These are phyloP conservation scores for Lates japonicus DNA, from an alignment of 2,797 vertebrate genomes.

Conservation along the genomic window DNA sequence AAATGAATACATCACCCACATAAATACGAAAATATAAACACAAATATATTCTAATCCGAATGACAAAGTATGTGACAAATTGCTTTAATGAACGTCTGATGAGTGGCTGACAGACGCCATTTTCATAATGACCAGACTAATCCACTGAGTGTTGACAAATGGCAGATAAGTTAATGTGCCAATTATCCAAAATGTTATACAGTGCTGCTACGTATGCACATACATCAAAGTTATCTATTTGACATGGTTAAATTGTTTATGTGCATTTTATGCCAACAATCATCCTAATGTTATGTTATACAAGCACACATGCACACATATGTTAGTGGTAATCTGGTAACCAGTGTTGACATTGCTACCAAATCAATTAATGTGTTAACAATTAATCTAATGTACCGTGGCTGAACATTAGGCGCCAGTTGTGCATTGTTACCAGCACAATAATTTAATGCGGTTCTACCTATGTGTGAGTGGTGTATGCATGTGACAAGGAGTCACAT, in stretches of 20 bases:
- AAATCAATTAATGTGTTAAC: slow-evolving; percentile 28
- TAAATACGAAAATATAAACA: slow-evolving; percentile 54
- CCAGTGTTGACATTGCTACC: slow-evolving; percentile 14
- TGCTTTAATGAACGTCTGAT: slow-evolving; percentile 57
- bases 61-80: slow-evolving; percentile 60
- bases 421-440: not conserved
- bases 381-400: slow-evolving; percentile 29
- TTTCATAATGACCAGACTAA: slow-evolving; percentile 64
- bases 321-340: not conserved
- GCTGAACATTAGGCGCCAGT: slow-evolving; percentile 1
- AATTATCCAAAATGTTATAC: slow-evolving; percentile 52
- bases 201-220: slow-evolving; percentile 12
- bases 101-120: slow-evolving; percentile 56
- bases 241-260: slow-evolving; percentile 26
- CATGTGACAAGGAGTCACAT: not conserved
- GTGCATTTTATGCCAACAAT: slow-evolving; percentile 38
- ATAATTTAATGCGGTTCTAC: slow-evolving; percentile 19
- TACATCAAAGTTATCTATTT: slow-evolving; percentile 31
- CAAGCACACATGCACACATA: slow-evolving; percentile 9
- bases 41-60: slow-evolving; percentile 52
- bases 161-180: slow-evolving; percentile 50
- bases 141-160: slow-evolving; percentile 67
- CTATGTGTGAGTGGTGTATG: not conserved
- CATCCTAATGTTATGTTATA: slow-evolving; percentile 26
- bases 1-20: slow-evolving; percentile 40